A percentile compares a stretch with the other conserved stretches of the same genome.
Conservation (phyloP, 2,888 invertebrate genomes). For the Camptogramma bilineatum region DNA sequence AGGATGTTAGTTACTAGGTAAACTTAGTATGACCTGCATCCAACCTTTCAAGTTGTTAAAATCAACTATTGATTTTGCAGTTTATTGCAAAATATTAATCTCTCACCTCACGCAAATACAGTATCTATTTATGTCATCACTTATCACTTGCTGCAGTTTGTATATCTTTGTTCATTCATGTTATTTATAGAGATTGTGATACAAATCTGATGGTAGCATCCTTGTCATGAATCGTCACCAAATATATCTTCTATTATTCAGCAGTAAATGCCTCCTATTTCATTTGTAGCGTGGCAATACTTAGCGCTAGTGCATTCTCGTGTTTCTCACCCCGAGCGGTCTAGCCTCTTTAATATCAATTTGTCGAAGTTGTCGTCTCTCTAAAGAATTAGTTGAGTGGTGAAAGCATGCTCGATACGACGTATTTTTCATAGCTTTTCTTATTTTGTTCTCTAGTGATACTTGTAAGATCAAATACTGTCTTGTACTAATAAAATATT, state of each 20-base stretch:
- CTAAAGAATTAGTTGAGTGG: slow-evolving; percentile 13
- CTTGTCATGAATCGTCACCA: no score
- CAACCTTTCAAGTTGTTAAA: no score
- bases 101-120: no score
- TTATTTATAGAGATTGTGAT: no score
- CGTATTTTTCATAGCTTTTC: not conserved
- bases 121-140: no score
- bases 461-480: not conserved
- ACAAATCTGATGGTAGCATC: no score
- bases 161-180: no score
- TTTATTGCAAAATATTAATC: no score
- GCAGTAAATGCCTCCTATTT: slow-evolving; percentile 23
- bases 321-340: slow-evolving; percentile 49
- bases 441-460: not conserved
- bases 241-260: not conserved
- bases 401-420: slow-evolving; percentile 8
- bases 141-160: no score
- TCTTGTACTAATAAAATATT: not conserved
- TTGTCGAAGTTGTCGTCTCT: slow-evolving; percentile 31
- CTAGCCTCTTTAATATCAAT: slow-evolving; percentile 40
- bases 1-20: no score
- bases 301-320: slow-evolving; percentile 60
- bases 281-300: slow-evolving; percentile 30
- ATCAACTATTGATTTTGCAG: no score
- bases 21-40: no score